Evolutionary conservation across 1,140 invertebrate genomes (phyloP).

Genomic region (Stegodyphus dumicola): DNA sequence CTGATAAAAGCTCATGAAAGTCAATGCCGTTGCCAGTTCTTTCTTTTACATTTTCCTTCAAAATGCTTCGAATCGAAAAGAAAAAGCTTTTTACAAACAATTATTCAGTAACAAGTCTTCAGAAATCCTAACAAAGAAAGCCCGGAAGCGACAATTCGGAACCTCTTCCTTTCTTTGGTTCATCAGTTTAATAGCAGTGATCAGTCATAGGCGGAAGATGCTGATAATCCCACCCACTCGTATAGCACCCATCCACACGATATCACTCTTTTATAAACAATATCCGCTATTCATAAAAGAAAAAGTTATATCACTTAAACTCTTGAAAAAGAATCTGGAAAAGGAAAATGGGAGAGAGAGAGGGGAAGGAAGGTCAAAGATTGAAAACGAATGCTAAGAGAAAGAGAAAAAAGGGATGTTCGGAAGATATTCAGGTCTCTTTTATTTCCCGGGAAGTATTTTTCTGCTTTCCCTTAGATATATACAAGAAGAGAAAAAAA

Average conservation of each 20-base stretch:
- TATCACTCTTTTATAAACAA: not conserved
- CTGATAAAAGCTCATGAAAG: too few species aligned
- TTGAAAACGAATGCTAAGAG: slow-evolving; percentile 2
- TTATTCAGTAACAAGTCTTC: too few species aligned
- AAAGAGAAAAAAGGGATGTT: slow-evolving; percentile 39
- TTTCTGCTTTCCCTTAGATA: not conserved
- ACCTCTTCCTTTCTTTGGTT: too few species aligned
- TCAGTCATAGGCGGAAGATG: not conserved
- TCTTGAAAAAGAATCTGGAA: not conserved
- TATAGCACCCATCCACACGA: not conserved
- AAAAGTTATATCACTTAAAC: not conserved
- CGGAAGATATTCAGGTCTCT: not conserved
- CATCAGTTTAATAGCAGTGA: not conserved
- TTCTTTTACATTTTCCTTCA: too few species aligned
- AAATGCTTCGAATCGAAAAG: too few species aligned
- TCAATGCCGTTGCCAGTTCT: too few species aligned
- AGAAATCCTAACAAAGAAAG: too few species aligned
- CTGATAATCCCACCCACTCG: not conserved
- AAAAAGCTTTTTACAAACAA: too few species aligned
- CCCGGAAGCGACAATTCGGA: not conserved
- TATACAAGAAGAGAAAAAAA: not conserved
- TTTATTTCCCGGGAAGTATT: slow-evolving; percentile 9
- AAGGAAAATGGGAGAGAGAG: not conserved
- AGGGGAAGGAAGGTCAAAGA: not conserved
- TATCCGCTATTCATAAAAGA: not conserved